These are phyloP conservation scores for Holacanthella duospinosa DNA, from an alignment of 2,888 invertebrate genomes.

Conservation along the genomic window DNA sequence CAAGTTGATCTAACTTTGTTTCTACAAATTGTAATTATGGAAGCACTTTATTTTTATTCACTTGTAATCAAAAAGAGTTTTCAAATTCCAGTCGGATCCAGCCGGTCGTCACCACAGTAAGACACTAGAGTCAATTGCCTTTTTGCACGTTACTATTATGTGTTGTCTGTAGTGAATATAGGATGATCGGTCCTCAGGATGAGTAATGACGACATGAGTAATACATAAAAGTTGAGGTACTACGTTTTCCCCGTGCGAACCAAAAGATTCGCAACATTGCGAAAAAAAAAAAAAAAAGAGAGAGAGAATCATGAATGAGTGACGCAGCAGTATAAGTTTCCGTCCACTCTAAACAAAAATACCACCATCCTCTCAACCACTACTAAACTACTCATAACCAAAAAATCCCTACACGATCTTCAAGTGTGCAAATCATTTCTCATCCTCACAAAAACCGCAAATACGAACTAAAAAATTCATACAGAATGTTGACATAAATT, in stretches of 20 bases:
- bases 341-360: not conserved
- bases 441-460: too few species aligned
- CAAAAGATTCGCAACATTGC: not conserved
- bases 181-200: constrained; percentile 2
- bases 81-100: too few species aligned
- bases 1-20: too few species aligned
- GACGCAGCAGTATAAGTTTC: not conserved
- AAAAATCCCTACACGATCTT: not conserved
- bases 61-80: too few species aligned
- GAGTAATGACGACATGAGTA: constrained; percentile 5
- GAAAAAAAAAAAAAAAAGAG: not conserved
- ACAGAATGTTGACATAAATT: too few species aligned
- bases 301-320: not conserved
- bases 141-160: not conserved
- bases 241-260: not conserved
- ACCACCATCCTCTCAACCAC: not conserved
- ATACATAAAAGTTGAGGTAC: not conserved
- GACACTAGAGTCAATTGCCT: constrained; percentile 1
- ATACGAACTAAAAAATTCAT: too few species aligned
- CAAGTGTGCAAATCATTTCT: too few species aligned
- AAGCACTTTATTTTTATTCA: too few species aligned
- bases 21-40: not conserved
- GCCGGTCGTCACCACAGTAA: not conserved
- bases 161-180: not conserved
- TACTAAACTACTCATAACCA: not conserved